These are phyloP conservation scores for Microcebus lehilahytsara DNA, from an alignment of 2,113 vertebrate genomes.

Conservation along the genomic window DNA sequence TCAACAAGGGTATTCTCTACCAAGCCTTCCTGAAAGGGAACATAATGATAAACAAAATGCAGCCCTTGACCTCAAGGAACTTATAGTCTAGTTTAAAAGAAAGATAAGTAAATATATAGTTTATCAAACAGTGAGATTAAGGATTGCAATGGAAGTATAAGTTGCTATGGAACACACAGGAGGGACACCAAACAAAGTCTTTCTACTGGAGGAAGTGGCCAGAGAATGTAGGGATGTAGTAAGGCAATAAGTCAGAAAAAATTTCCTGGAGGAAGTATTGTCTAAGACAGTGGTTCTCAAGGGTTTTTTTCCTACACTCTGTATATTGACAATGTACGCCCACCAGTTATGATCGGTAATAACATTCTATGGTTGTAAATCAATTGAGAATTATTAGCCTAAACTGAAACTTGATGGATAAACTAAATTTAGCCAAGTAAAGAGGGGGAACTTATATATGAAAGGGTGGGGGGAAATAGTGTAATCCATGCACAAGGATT, in stretches of 20 bases:
- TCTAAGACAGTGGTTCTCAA: not conserved
- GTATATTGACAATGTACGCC: not conserved
- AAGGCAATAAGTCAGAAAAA: not conserved
- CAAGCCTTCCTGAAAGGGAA: not conserved
- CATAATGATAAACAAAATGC: not conserved
- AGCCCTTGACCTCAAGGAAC: not conserved
- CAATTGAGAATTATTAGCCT: too few relatives aligned
- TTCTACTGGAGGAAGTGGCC: not conserved
- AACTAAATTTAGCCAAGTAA: not conserved
- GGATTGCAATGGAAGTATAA: not conserved
- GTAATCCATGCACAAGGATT: not conserved
- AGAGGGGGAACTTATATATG: not conserved
- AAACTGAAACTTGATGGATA: too few relatives aligned
- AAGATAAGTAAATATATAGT: not conserved
- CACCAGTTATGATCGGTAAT: not conserved
- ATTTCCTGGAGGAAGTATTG: not conserved
- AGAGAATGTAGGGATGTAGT: not conserved
- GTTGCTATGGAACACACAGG: not conserved
- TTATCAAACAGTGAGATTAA: not conserved
- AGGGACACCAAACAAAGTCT: not conserved
- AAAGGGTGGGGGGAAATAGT: not conserved
- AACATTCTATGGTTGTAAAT: too few relatives aligned
- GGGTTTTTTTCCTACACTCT: not conserved
- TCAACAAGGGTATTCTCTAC: not conserved
- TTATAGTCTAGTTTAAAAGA: not conserved